These are phyloP conservation scores for Addax nasomaculatus DNA, from an alignment of 2,113 vertebrate species.

Conservation along the genomic window DNA sequence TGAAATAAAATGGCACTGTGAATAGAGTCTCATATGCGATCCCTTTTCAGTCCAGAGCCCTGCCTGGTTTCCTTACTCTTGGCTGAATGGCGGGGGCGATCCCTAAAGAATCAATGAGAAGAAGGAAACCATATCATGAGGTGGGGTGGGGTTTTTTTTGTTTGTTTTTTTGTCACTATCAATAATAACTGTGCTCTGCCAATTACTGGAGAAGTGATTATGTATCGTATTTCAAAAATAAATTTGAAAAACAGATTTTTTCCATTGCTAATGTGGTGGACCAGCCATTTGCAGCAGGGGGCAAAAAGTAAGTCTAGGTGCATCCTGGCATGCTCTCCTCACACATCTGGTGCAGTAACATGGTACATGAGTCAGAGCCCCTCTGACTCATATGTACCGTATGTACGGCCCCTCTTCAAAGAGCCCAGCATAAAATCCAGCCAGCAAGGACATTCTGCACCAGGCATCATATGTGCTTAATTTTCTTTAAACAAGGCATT, in stretches of 20 bases:
- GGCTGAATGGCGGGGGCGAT: not conserved
- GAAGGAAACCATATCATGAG: not conserved
- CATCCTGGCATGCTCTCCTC: not conserved
- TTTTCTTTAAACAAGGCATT: slow-evolving; percentile 60
- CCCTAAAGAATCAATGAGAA: not conserved
- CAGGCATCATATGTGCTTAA: slow-evolving; percentile 22
- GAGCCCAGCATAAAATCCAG: slow-evolving; percentile 17
- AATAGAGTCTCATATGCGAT: not conserved
- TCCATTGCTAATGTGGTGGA: not conserved
- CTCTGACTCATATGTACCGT: too few species aligned
- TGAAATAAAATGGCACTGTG: not conserved
- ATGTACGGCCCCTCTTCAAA: not conserved
- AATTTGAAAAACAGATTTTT: not conserved
- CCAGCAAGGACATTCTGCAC: not conserved
- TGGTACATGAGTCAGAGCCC: not conserved
- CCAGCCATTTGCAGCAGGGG: not conserved
- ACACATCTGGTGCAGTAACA: not conserved
- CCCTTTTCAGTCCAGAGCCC: not conserved
- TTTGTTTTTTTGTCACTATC: not conserved
- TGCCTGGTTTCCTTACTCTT: not conserved
- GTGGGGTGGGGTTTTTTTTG: not conserved
- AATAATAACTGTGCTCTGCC: not conserved
- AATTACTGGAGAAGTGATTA: not conserved
- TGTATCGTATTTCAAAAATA: slow-evolving; percentile 5
- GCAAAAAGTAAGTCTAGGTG: not conserved